phyloP scores from a whole-genome alignment of 1,140 invertebrate genomes.

The Drosophila malerkotliana region DNA sequence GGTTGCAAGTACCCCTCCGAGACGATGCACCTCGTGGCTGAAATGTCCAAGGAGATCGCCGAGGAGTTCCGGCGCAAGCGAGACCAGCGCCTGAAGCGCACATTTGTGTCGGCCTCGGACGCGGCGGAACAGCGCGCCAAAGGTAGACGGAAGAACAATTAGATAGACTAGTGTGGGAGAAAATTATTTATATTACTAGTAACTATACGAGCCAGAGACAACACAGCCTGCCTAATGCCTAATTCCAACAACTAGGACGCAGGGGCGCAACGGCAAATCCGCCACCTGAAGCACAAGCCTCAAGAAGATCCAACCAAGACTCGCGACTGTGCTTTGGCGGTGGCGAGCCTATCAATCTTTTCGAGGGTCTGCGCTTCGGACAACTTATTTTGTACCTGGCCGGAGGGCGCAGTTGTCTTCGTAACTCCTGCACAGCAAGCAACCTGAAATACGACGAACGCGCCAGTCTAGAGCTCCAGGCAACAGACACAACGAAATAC shows the following conservation, averaged over 20 bases:
- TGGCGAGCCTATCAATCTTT: slow-evolving; percentile 60
- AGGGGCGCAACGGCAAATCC: slow-evolving; percentile 17
- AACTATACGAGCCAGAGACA: slow-evolving; percentile 59
- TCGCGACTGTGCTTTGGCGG: slow-evolving; percentile 54
- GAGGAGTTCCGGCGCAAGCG: slow-evolving; percentile 88
- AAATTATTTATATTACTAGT: slow-evolving; percentile 55
- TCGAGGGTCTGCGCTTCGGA: slow-evolving; percentile 55
- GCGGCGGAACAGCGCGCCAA: slow-evolving; percentile 89
- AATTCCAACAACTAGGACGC: slow-evolving; percentile 67
- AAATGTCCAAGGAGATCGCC: slow-evolving; percentile 89
- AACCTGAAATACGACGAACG: slow-evolving; percentile 61
- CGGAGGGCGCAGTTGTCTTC: slow-evolving; percentile 65
- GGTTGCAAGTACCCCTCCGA: slow-evolving; percentile 93
- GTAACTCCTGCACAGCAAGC: slow-evolving; percentile 42
- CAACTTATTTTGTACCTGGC: slow-evolving; percentile 52
- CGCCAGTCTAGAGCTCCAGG: neutral
- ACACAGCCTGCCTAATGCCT: slow-evolving; percentile 55
- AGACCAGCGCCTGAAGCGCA: slow-evolving; percentile 88
- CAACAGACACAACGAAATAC: slow-evolving; percentile 28
- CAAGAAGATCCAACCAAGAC: slow-evolving; percentile 20
- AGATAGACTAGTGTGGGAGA: slow-evolving; percentile 28
- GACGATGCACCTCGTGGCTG: slow-evolving; percentile 91
- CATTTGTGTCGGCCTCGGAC: slow-evolving; percentile 91
- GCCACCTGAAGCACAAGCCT: neutral
- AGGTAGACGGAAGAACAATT: slow-evolving; percentile 85